Conservation (phyloP, 1,140 invertebrate species). For the Drosophila novamexicana region DNA sequence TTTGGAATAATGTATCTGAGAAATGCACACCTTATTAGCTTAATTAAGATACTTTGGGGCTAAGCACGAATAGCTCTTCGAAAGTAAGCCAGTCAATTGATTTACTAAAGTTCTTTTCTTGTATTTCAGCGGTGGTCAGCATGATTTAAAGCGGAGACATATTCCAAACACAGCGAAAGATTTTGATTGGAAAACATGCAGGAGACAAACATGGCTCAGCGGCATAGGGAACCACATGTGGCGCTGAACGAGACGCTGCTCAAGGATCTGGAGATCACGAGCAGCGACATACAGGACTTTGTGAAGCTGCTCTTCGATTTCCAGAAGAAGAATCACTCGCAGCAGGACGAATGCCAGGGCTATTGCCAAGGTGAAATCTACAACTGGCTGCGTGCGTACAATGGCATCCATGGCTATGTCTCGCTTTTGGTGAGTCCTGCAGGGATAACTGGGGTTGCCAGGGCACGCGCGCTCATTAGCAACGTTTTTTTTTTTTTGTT, state of each 20-base stretch:
- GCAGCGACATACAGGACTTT: slow-evolving; percentile 55
- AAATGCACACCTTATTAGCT: slow-evolving; percentile 1
- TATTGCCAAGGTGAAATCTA: slow-evolving; percentile 78
- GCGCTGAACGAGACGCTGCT: slow-evolving; percentile 52
- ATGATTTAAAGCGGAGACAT: slow-evolving; percentile 3
- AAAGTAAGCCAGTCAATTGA: no score
- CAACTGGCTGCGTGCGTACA: slow-evolving; percentile 69
- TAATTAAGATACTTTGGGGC: not conserved
- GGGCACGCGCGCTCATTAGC: slow-evolving; percentile 3
- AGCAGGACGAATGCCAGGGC: slow-evolving; percentile 57
- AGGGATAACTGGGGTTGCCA: slow-evolving; percentile 1
- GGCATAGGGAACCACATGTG: slow-evolving; percentile 5
- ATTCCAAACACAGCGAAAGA: not conserved
- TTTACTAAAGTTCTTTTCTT: not conserved
- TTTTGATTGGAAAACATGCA: slow-evolving; percentile 42
- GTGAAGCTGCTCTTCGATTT: slow-evolving; percentile 43
- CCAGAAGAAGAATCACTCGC: slow-evolving; percentile 54
- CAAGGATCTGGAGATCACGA: slow-evolving; percentile 38
- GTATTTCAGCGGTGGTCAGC: slow-evolving; percentile 11
- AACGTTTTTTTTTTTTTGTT: not conserved
- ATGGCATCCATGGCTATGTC: slow-evolving; percentile 78
- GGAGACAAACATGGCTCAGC: slow-evolving; percentile 40
- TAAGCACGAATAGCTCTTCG: no score
- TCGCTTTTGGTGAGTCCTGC: slow-evolving; percentile 74
- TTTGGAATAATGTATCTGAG: slow-evolving; percentile 1